Base-by-base conservation (phyloP, 2,797 vertebrate species). In the Protosalanx chinensis region DNA sequence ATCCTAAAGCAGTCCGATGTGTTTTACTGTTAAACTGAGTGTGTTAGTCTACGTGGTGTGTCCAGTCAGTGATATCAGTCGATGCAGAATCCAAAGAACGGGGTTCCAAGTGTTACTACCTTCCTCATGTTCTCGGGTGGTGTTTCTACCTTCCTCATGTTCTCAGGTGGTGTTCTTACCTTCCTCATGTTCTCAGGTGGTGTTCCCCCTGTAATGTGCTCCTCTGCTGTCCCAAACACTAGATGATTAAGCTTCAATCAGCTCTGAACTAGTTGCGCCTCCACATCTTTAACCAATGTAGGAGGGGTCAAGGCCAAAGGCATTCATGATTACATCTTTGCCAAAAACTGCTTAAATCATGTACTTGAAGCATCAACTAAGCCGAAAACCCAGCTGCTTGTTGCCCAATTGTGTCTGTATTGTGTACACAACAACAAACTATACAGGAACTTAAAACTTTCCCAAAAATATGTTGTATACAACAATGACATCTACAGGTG, bases 401-500 rank as follows among this genome's bases (percentile, higher is more conserved):
- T 12, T n/a, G 51, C 15, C 51, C 18, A n/a, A 56, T 56, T 56
- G 15, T 16, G 18, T 4, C 16, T 56, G 41, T 56, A 16, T 56
- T n/a, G 18, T 56, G 51, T 5, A n/a, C 18, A n/a, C 18, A 56
- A 56, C 51, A 56, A 56, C 18, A n/a, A 16, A 56, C 5, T 56
- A 56, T 4, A 62, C 6, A 30, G 30, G 6, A 16, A 3, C 30
- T 8, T 18, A 10, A 15, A 62, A 62, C 27, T 8, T 32, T 62
- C 29, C 60, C 5, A 16, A 64, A 51, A 66, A 10, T 56, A n/a
- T 56, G 5, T 30, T 29, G 29, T 66, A 65, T 66, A 53, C 57
- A 72, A 85, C 61, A 30, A 62, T 71, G 37, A 74, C 20, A 0
- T 75, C 74, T 78, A 58, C 60, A 87, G 88, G 88, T 64, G 20